A percentile compares a stretch with the other conserved stretches of the same genome.
Conservation (phyloP, 2,888 invertebrate genomes). For the Prenolepis imparis region DNA sequence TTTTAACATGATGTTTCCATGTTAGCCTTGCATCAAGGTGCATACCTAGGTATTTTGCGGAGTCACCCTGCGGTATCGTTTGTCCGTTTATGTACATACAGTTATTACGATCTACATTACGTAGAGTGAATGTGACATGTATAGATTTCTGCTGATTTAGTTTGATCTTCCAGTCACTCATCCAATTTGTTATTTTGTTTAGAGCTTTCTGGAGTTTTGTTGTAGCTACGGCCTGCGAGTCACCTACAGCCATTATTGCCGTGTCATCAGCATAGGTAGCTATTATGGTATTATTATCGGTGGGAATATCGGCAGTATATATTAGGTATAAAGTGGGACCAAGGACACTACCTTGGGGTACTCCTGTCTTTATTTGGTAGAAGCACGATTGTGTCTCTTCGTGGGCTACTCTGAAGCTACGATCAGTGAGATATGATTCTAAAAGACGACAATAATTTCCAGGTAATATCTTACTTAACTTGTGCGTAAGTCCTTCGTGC, state of each 20-base stretch:
- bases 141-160: not conserved
- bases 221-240: not conserved
- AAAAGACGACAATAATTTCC: too few species aligned
- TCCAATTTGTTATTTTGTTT: not conserved
- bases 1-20: not conserved
- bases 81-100: not conserved
- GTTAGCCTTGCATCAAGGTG: not conserved
- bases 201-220: not conserved
- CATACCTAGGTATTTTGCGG: not conserved
- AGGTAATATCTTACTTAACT: too few species aligned
- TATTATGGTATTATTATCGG: not conserved
- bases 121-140: not conserved
- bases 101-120: not conserved
- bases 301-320: slow-evolving; percentile 59
- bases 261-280: not conserved
- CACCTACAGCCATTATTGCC: not conserved
- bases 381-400: too few species aligned
- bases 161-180: not conserved
- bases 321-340: too few species aligned
- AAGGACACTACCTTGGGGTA: too few species aligned
- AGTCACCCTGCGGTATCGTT: not conserved
- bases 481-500: too few species aligned
- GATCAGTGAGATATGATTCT: too few species aligned
- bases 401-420: too few species aligned
- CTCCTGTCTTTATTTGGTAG: too few species aligned